Evolutionary conservation across 2,797 vertebrate genomes (phyloP), one percentile per base, ranked within the genome.

Genomic region (Trematomus bernacchii): DNA sequence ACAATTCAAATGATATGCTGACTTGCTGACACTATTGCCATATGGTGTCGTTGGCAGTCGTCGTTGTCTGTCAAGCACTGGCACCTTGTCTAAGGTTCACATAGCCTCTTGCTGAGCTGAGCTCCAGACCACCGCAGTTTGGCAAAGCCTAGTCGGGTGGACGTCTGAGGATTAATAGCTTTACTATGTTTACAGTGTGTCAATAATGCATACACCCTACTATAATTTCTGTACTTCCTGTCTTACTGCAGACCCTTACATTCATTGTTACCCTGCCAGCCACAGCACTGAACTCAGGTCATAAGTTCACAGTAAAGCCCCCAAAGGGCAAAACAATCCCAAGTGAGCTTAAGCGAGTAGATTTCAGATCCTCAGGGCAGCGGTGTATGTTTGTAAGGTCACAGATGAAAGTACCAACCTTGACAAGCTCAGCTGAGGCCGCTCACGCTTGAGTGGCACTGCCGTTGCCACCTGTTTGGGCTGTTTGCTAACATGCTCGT

Each of bases 401-500:
- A 73, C 79, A 70, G 76, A 79, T 80, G 74, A 76, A 62, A 58
- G 71, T 40, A 66, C 55, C 33, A 37, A 69, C 61, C 65, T 65
- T 54, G 77, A 86, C 85, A 76, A 73, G 76, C 89, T 87, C 84
- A 85, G 77, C 88, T 77, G 79, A 73, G 81, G 71, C 80, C 13
- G 57, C 76, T 81, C 75, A 81, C 71, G 89, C 85, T 55, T 77
- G 85, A 87, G 74, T 71, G 87, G 80, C 84, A 76, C 79, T 44
- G 80, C 78, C 73, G 66, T 79, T 23, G 79, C 86, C 90, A 91
- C 90, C 92, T 87, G 90, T 87, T 85, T 66, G 73, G 81, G 77
- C 80, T 79, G 85, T 88, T 89, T 89, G 83, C 77, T 81, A 85
- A 88, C 86, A 83, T 54, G 47, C 76, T 85, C 71, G 10, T 86